phyloP scores from a whole-genome alignment of 2,888 invertebrate genomes.

The Scaptomyza reducta region DNA sequence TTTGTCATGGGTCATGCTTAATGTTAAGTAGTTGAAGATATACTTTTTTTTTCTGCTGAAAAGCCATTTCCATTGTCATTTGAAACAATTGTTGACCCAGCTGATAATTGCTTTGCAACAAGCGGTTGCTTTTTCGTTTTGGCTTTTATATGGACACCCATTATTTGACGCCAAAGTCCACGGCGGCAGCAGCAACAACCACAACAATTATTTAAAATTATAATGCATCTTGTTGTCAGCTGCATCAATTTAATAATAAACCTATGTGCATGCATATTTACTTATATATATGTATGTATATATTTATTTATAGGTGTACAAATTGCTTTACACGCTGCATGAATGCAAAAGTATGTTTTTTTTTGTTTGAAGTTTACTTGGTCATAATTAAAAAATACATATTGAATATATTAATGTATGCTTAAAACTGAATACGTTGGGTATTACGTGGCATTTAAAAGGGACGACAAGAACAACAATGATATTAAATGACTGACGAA shows the following conservation, averaged over 20 bases:
- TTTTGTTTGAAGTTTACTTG: slow-evolving; percentile 15
- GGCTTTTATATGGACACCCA: slow-evolving; percentile 1
- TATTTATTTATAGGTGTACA: not conserved
- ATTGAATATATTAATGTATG: slow-evolving; percentile 23
- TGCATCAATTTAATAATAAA: slow-evolving; percentile 2
- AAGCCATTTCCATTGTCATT: slow-evolving; percentile 24
- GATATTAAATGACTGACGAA: slow-evolving; percentile 44
- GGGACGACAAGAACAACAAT: slow-evolving; percentile 6
- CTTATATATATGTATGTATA: not conserved
- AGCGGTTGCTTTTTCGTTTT: not conserved
- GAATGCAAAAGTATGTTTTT: slow-evolving; percentile 8
- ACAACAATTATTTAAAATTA: slow-evolving; percentile 17
- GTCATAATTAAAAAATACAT: slow-evolving; percentile 48
- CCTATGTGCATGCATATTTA: not conserved
- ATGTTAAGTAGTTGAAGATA: slow-evolving; percentile 11
- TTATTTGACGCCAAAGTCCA: slow-evolving; percentile 37
- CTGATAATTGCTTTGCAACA: slow-evolving; percentile 30
- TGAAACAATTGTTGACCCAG: slow-evolving; percentile 26
- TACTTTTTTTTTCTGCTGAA: not conserved
- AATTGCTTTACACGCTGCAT: slow-evolving; percentile 6
- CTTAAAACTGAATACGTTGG: slow-evolving; percentile 17
- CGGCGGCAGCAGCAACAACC: not conserved
- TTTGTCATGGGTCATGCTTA: not conserved
- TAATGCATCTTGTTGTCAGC: slow-evolving; percentile 12
- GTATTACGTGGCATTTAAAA: slow-evolving; percentile 19